Conservation (phyloP, 2,888 invertebrate genomes). For the Ectropis crepuscularia region DNA sequence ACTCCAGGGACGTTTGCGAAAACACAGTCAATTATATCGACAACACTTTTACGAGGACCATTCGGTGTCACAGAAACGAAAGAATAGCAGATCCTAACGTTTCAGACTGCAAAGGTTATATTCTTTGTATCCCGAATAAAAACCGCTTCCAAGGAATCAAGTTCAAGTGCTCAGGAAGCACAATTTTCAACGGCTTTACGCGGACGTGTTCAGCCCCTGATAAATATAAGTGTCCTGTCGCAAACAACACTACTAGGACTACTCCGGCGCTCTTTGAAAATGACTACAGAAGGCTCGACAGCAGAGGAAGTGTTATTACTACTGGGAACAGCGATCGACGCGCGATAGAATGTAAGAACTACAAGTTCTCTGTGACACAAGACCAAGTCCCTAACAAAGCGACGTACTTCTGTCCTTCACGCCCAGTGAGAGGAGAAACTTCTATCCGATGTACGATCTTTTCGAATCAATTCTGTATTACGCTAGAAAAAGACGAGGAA, state of each 20-base stretch:
- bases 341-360: slow-evolving; percentile 74
- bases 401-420: slow-evolving; percentile 73
- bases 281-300: slow-evolving; percentile 53
- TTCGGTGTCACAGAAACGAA: slow-evolving; percentile 70
- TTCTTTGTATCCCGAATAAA: slow-evolving; percentile 75
- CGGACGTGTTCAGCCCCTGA: slow-evolving; percentile 71
- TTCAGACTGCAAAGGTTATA: slow-evolving; percentile 77
- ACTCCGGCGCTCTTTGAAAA: slow-evolving; percentile 51
- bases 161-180: slow-evolving; percentile 75
- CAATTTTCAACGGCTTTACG: slow-evolving; percentile 72
- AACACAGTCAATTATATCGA: slow-evolving; percentile 68
- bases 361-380: slow-evolving; percentile 73
- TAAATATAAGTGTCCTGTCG: slow-evolving; percentile 70
- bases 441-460: slow-evolving; percentile 72
- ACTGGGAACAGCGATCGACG: slow-evolving; percentile 31
- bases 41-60: slow-evolving; percentile 59
- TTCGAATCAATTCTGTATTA: slow-evolving; percentile 75
- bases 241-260: slow-evolving; percentile 55
- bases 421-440: slow-evolving; percentile 62
- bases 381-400: slow-evolving; percentile 61
- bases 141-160: slow-evolving; percentile 76
- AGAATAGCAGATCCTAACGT: slow-evolving; percentile 74
- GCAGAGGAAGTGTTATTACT: slow-evolving; percentile 33
- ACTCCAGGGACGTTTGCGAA: slow-evolving; percentile 75
- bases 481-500: slow-evolving; percentile 66